phyloP scores from a whole-genome alignment of 2,113 vertebrate genomes.

The Choloepus hoffmanni region DNA sequence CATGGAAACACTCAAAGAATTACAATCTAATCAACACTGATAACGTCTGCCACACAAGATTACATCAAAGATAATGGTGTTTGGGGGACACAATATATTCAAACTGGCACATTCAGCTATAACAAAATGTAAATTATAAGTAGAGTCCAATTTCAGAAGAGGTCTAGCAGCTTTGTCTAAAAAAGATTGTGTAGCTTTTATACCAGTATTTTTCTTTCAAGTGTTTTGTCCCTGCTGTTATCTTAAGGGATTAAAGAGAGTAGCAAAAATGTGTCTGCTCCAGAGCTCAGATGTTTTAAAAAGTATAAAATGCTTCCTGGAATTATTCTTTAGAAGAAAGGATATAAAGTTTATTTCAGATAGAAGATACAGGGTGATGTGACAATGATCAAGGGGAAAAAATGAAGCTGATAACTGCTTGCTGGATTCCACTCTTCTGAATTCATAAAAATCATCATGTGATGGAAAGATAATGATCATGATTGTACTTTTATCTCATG shows the following conservation, averaged over 20 bases:
- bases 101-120: background rate
- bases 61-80: too few relatives aligned
- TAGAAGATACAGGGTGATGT: constrained; percentile 27
- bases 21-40: too few relatives aligned
- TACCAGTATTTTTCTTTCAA: constrained; percentile 61
- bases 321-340: constrained; percentile 61
- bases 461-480: constrained; percentile 53
- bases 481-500: background rate
- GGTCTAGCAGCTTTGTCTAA: constrained; percentile 43
- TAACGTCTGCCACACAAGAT: too few relatives aligned
- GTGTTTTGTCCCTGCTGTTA: constrained; percentile 46
- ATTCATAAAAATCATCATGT: constrained; percentile 54
- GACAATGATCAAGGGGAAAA: background rate
- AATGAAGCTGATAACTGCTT: background rate
- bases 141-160: constrained; percentile 65
- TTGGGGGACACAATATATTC: too few relatives aligned
- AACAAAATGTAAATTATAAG: constrained; percentile 66
- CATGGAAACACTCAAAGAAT: too few relatives aligned
- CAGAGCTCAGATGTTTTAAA: constrained; percentile 53
- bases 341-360: constrained; percentile 52
- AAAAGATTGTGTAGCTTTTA: constrained; percentile 34
- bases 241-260: constrained; percentile 62
- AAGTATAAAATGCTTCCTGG: constrained; percentile 42
- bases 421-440: constrained; percentile 29
- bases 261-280: constrained; percentile 54